These are phyloP conservation scores for Phataginus tricuspis DNA, from an alignment of 2,797 vertebrate species.

Conservation along the genomic window DNA sequence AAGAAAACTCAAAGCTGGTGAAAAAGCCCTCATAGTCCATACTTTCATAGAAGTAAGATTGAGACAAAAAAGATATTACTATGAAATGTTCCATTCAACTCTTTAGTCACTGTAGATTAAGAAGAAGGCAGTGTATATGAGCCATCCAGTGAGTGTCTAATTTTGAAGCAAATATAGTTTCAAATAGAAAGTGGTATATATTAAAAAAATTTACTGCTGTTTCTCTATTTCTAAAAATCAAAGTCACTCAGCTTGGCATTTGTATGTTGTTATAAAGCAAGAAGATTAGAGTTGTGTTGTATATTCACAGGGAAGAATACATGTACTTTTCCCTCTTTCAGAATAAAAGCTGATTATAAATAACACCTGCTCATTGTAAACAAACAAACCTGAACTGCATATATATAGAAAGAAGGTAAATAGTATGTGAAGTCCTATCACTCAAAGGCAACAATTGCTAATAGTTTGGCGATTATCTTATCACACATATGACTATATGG, in stretches of 20 bases:
- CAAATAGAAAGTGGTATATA: not conserved
- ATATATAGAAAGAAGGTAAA: not conserved
- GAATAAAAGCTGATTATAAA: conserved; percentile 17
- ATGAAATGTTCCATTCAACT: not conserved
- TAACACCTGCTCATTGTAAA: not conserved
- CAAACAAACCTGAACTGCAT: not conserved
- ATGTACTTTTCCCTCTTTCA: not conserved
- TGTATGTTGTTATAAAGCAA: conserved; percentile 51
- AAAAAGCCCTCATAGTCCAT: not conserved
- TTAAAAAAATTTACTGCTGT: conserved; percentile 15
- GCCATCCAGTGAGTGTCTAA: not conserved
- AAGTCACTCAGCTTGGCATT: not conserved
- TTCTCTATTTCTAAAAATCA: conserved; percentile 46
- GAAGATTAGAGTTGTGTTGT: not conserved
- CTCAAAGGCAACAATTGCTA: not conserved
- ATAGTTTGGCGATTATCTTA: conserved; percentile 27
- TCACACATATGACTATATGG: not conserved
- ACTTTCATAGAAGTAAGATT: not conserved
- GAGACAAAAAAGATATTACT: not conserved
- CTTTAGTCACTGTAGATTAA: conserved; percentile 14
- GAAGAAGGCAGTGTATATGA: not conserved
- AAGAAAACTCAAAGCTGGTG: conserved; percentile 4
- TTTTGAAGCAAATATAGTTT: conserved; percentile 32
- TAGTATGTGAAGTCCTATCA: not conserved
- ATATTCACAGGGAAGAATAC: not conserved